Conservation (phyloP, 1,140 invertebrate species). For the Camponotus vicinus region DNA sequence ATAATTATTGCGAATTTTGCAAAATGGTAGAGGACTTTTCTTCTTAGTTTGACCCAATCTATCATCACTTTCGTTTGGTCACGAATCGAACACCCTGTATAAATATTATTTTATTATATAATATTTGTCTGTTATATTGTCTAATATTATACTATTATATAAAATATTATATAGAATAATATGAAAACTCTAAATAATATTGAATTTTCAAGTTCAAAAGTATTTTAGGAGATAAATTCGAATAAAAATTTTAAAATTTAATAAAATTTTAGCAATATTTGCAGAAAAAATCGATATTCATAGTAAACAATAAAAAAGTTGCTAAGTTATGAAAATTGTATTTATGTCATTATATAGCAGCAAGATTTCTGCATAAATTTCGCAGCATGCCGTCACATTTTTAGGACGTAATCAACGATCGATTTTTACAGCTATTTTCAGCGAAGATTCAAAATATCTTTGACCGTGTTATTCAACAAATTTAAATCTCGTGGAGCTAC, state of each 20-base stretch:
- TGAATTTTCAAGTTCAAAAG: not conserved
- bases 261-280: too few relatives aligned
- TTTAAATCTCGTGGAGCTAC: conserved; percentile 26
- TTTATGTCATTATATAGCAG: not conserved
- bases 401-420: not conserved
- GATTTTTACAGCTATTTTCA: conserved; percentile 18
- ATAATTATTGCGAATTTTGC: too few relatives aligned
- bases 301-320: too few relatives aligned
- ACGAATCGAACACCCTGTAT: too few relatives aligned
- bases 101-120: not conserved
- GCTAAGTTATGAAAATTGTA: not conserved
- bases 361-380: conserved; percentile 1
- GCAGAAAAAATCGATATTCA: too few relatives aligned
- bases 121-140: not conserved
- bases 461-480: conserved; percentile 11
- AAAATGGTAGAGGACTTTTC: too few relatives aligned
- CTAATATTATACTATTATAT: too few relatives aligned
- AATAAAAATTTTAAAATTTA: not conserved
- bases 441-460: conserved; percentile 4
- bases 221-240: not conserved
- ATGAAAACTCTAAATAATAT: not conserved
- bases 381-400: not conserved
- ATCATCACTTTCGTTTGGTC: too few relatives aligned
- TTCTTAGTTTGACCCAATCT: too few relatives aligned
- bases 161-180: too few relatives aligned